phyloP scores from a whole-genome alignment of 2,888 invertebrate genomes.

The Gastracanthus pulcherrimus region DNA sequence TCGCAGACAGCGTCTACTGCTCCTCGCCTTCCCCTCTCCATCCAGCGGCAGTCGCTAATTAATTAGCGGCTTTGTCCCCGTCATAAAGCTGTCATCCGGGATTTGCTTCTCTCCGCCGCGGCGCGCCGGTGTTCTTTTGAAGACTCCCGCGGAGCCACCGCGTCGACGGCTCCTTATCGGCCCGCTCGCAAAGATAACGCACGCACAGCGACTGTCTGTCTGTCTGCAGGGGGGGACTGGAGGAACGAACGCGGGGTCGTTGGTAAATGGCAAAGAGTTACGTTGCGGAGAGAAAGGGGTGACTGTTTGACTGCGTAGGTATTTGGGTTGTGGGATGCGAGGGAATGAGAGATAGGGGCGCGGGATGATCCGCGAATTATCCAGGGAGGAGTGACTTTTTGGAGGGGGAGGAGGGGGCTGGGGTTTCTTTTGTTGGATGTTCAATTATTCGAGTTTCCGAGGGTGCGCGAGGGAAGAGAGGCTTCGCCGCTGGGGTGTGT shows the following conservation, averaged over 20 bases:
- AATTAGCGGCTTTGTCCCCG: constrained; percentile 51
- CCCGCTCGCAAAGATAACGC: constrained; percentile 10
- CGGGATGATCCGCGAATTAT: constrained; percentile 43
- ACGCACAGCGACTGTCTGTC: not conserved
- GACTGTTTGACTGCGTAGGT: no score
- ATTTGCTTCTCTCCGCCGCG: not conserved
- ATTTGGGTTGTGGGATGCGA: not conserved
- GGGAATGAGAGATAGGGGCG: no score
- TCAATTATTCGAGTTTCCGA: constrained; percentile 28
- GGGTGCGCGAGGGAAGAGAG: no score
- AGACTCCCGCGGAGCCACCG: not conserved
- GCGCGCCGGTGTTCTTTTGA: constrained; percentile 23
- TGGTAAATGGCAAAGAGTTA: not conserved
- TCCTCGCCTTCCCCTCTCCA: no score
- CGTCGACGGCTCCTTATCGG: no score
- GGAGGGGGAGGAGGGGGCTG: not conserved
- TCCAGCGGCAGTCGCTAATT: constrained; percentile 26
- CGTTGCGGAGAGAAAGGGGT: not conserved
- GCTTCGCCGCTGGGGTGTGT: not conserved
- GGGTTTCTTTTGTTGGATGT: no score
- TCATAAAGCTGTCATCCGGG: constrained; percentile 39
- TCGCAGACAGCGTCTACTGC: not conserved
- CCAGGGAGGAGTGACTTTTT: not conserved
- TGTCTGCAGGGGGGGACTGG: not conserved
- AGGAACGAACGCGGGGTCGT: not conserved